These are phyloP conservation scores for Punctoribates punctum DNA, from an alignment of 2,888 invertebrate species.

Conservation along the genomic window DNA sequence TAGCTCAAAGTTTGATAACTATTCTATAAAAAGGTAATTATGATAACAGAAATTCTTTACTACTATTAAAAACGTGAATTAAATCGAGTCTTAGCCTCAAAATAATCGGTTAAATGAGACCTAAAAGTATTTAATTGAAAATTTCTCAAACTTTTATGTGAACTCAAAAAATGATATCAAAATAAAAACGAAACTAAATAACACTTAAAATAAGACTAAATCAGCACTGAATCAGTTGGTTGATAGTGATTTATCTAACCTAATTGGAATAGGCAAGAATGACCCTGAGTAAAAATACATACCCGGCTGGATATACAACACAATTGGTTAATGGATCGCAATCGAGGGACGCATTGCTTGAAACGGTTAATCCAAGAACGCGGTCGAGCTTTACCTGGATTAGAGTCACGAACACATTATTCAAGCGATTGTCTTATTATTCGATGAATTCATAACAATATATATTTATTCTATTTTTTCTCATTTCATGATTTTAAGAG, in stretches of 20 bases:
- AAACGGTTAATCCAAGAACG: slow-evolving; percentile 89
- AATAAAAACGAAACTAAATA: background rate
- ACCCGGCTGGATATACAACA: slow-evolving; percentile 96
- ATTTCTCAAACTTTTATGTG: too few species aligned
- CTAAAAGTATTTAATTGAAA: too few species aligned
- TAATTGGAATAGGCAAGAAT: too few species aligned
- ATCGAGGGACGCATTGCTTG: slow-evolving; percentile 84
- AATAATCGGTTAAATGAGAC: too few species aligned
- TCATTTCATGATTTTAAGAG: background rate
- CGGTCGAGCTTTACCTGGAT: slow-evolving; percentile 87
- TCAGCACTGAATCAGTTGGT: too few species aligned
- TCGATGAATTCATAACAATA: background rate
- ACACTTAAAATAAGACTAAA: background rate
- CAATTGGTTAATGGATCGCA: slow-evolving; percentile 80
- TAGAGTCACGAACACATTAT: slow-evolving; percentile 18
- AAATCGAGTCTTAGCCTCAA: background rate
- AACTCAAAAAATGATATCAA: too few species aligned
- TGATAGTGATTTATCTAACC: too few species aligned
- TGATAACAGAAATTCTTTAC: background rate
- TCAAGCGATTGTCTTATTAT: slow-evolving; percentile 12
- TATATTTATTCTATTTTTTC: background rate
- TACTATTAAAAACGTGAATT: background rate
- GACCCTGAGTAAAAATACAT: slow-evolving; percentile 58
- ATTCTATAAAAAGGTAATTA: too few species aligned
- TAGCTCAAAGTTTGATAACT: too few species aligned